Conservation (phyloP, 2,113 vertebrate genomes). For the Tachuris rubrigastra region DNA sequence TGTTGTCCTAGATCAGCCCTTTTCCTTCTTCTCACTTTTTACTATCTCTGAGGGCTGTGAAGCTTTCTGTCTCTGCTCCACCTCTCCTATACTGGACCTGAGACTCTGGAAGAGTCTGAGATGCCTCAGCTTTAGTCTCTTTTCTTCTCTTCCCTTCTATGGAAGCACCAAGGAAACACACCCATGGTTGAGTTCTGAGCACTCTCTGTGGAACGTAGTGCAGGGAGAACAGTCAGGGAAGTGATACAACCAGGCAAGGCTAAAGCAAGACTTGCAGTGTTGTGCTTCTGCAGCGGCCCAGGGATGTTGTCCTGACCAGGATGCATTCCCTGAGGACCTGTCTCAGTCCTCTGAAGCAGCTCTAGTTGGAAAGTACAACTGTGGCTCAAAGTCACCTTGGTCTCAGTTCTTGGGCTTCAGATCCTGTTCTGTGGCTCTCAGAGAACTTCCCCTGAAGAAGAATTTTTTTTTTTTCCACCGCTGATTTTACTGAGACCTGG, state of each 20-base stretch:
- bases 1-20: neutral
- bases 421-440: neutral
- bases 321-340: neutral
- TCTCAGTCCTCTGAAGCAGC: neutral
- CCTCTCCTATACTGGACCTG: neutral
- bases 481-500: neutral
- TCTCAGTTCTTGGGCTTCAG: neutral
- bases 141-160: neutral
- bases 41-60: neutral
- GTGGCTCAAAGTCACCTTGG: neutral
- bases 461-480: neutral
- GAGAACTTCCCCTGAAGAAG: neutral
- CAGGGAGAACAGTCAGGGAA: neutral
- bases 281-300: neutral
- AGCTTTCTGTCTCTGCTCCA: neutral
- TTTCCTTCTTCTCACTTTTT: neutral
- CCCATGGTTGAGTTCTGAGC: neutral
- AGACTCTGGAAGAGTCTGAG: neutral
- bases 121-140: neutral
- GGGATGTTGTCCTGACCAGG: neutral
- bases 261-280: neutral
- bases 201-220: fast-evolving
- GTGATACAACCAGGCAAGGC: neutral
- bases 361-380: neutral
- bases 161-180: neutral